phyloP scores from a whole-genome alignment of 1,140 invertebrate genomes.

The Bilobella aurantiaca region DNA sequence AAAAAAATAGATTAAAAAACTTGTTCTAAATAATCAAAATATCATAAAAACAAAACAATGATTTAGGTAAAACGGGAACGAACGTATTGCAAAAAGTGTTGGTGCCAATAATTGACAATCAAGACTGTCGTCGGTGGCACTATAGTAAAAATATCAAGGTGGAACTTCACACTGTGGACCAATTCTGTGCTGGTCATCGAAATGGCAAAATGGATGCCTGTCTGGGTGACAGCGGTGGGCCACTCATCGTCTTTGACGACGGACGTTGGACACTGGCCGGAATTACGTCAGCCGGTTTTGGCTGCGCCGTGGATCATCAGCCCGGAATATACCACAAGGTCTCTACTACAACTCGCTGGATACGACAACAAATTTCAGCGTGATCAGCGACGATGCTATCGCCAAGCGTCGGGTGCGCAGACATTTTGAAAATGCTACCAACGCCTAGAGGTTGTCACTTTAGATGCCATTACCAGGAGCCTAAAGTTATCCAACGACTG shows the following conservation, averaged over 20 bases:
- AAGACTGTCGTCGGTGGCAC: conserved; percentile 67
- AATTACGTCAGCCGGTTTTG: conserved; percentile 75
- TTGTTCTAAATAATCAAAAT: too few relatives aligned
- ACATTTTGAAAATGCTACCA: conserved; percentile 14
- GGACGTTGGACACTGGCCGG: conserved; percentile 66
- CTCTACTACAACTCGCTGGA: conserved; percentile 59
- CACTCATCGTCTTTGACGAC: conserved; percentile 39
- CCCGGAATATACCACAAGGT: conserved; percentile 55
- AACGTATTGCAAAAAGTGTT: conserved; percentile 65
- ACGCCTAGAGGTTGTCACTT: too few relatives aligned
- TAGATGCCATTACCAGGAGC: too few relatives aligned
- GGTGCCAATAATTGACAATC: conserved; percentile 63
- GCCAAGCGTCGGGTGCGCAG: background rate
- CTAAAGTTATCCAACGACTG: too few relatives aligned
- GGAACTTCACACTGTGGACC: conserved; percentile 56
- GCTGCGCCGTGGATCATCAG: conserved; percentile 71
- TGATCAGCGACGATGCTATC: conserved; percentile 12
- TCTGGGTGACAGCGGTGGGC: conserved; percentile 40
- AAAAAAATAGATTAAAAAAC: too few relatives aligned
- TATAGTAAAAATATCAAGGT: conserved; percentile 62
- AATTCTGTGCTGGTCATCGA: conserved; percentile 73
- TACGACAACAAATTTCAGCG: conserved; percentile 40
- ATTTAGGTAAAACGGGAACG: conserved; percentile 61
- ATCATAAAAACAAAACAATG: too few relatives aligned
- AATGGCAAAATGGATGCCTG: conserved; percentile 71